Evolutionary conservation across 2,888 invertebrate genomes (phyloP), one percentile per base, ranked within the genome.

Genomic region (Pollenia amentaria): DNA sequence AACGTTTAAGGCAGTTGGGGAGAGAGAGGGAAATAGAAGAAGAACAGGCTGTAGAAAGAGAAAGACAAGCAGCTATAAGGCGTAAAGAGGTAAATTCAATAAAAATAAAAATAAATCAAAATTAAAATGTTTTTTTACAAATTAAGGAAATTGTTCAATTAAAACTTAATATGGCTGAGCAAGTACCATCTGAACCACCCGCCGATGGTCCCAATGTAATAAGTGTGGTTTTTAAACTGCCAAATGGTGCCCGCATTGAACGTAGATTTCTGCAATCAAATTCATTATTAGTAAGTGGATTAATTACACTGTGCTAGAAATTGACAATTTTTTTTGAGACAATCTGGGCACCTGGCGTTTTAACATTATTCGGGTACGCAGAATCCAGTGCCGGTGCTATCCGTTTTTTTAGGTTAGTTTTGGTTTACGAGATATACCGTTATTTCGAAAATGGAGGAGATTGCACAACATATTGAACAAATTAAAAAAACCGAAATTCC

Each of bases 211-310:
- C 95, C 1, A 95, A 96, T 90, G 95, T 96, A 0, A 96, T 99
- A 85, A 96, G 96, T 91, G 95, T 99, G 87, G 96, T 98, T 76
- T 97, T 99, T 90, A 98, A 99, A 90, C 95, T 99, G 91, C 99
- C 99, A 8, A 96, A 96, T 91, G 99, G 99, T 70, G 96, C 96
- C 87, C 95, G 99, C 12, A 95, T 99, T 88, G 98, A 98, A 90
- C 94, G 99, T 84, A 95, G 98, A 89, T 99, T 99, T 94, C 94
- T 96, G 29, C 95, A 95, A 91, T 94, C 95, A 51, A 95, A 98
- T 93, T 97, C 97, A 87, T 94, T 98, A 84, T 95, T 97, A 95
- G 98, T 98, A 94, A 93, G 91, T 89, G 70, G 4, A 11, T 44
- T 3, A 6, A 29, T 29, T 29, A 6, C n/a, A n/a, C n/a, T n/a